phyloP scores from a whole-genome alignment of 1,140 invertebrate genomes.

The Leptopilina boulardi region DNA sequence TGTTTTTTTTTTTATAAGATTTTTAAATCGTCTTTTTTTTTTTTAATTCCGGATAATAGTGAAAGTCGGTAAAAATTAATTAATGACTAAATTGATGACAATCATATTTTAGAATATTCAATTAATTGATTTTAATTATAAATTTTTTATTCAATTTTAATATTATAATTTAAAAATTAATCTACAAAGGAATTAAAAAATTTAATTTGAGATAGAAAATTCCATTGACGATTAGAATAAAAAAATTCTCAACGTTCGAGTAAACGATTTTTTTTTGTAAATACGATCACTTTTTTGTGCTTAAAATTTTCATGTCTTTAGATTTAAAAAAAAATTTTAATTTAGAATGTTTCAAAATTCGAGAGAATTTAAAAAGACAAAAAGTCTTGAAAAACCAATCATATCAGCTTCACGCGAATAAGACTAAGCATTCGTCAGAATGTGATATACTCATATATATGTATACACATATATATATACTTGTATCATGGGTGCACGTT shows the following conservation, averaged over 20 bases:
- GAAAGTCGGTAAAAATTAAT: background rate
- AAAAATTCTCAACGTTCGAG: background rate
- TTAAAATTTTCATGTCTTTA: background rate
- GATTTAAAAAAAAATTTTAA: too few relatives aligned
- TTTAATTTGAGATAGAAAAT: too few relatives aligned
- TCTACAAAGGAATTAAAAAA: too few relatives aligned
- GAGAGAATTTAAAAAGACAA: background rate
- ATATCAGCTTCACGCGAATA: slow-evolving; percentile 6
- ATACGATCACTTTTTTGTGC: background rate
- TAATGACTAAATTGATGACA: too few relatives aligned
- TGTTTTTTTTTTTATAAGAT: too few relatives aligned
- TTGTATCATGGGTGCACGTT: slow-evolving; percentile 19
- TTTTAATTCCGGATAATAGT: too few relatives aligned
- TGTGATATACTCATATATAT: slow-evolving; percentile 6
- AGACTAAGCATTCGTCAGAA: slow-evolving; percentile 26
- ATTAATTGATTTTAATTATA: too few relatives aligned
- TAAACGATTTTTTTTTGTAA: background rate
- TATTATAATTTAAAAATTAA: too few relatives aligned
- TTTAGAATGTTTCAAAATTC: background rate
- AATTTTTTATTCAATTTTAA: too few relatives aligned
- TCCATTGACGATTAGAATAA: background rate
- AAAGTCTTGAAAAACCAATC: slow-evolving; percentile 6
- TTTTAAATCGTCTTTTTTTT: too few relatives aligned
- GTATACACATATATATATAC: background rate
- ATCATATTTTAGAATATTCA: too few relatives aligned